These are phyloP conservation scores for Agrilus cyanescens DNA, from an alignment of 2,888 invertebrate genomes.

Conservation along the genomic window DNA sequence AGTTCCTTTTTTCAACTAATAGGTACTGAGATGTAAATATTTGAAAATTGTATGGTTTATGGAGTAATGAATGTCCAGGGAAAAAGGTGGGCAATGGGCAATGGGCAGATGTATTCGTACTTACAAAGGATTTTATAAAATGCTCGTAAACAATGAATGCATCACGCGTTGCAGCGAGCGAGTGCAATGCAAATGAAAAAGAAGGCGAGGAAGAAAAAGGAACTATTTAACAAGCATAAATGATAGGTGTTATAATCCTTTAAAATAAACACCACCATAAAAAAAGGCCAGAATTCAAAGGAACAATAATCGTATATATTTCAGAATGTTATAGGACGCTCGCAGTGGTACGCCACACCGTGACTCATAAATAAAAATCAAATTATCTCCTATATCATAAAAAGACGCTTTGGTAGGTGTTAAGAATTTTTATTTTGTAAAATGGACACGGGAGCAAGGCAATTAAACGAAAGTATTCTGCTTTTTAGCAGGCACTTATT, in stretches of 20 bases:
- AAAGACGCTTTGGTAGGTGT: constrained; percentile 17
- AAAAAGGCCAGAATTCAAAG: constrained; percentile 14
- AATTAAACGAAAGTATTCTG: constrained; percentile 16
- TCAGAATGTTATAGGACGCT: constrained; percentile 14
- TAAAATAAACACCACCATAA: constrained; percentile 10
- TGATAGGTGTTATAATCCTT: constrained; percentile 3
- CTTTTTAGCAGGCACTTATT: constrained; percentile 12
- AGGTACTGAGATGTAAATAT: no score
- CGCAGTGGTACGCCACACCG: constrained; percentile 15
- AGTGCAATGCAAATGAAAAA: neutral
- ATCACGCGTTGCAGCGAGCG: neutral
- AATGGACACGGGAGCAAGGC: constrained; percentile 14
- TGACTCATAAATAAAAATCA: constrained; percentile 18
- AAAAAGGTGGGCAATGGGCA: no score
- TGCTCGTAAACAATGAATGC: neutral
- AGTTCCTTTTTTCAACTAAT: no score
- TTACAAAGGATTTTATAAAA: constrained; percentile 5
- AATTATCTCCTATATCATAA: constrained; percentile 17
- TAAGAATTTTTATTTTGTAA: constrained; percentile 18
- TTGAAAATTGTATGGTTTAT: no score
- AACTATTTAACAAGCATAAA: constrained; percentile 3
- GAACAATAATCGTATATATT: constrained; percentile 17
- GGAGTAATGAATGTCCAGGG: no score
- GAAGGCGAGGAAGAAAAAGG: constrained; percentile 1
- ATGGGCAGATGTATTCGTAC: constrained; percentile 1